Evolutionary conservation across 2,113 vertebrate species (phyloP), one percentile per base, ranked within the genome.

Genomic region (Rhynchopsitta pachyrhyncha): DNA sequence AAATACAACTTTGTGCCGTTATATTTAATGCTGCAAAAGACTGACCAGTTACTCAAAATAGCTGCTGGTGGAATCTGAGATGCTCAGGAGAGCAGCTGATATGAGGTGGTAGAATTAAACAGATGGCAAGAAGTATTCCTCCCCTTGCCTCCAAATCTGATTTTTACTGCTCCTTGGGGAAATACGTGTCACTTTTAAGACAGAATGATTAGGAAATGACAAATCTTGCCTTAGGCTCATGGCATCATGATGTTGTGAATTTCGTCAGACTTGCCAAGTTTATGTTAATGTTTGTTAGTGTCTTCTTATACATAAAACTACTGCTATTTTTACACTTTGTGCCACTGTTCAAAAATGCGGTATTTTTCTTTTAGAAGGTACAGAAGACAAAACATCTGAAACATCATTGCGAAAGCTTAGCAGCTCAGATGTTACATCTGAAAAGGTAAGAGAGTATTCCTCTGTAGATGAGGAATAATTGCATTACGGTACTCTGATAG

Each of bases 311-410:
- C 7, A 15, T 88, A 14, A 7, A 33, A 17, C 25, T 73, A 24
- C 29, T 82, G 0, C 50, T 67, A 27, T 69, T 73, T 88, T 68
- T 73, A 66, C 6, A 1, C 7, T n/a, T 1, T 28, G 9, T 85
- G 33, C 37, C 28, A 70, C 2, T 49, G 15, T 85, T 96, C 25
- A 97, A 53, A 91, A 93, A 71, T 53, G 11, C 0, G 8, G 3
- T 79, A 20, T 22, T 96, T 97, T 96, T 97, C 53, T 97, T 95
- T 95, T 97, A 86, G 39, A 97, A 98, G 97, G 97, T 89, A 55
- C 94, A 90, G 98, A 98, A 95, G 97, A 98, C 60, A 98, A 97
- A 95, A 97, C 95, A 62, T 96, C 98, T 91, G 84, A 98, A 95
- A 96, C 95, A 62, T 97, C 98, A 93, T 84, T 37, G 7, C 95